Evolutionary conservation across 2,888 invertebrate species (phyloP).

Genomic region (Hetaerina titia): DNA sequence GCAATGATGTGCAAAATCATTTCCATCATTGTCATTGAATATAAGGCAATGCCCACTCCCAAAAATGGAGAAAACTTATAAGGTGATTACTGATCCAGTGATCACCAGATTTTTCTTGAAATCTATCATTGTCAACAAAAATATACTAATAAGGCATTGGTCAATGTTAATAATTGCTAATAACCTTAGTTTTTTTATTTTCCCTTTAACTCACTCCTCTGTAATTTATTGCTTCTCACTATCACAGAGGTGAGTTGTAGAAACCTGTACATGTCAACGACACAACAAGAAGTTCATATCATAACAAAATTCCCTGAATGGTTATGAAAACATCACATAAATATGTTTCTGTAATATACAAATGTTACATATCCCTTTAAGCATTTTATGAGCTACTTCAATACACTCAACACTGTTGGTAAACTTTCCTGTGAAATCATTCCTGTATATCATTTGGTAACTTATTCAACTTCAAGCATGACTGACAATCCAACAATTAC

Average conservation of each 20-base stretch:
- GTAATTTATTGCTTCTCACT: not conserved
- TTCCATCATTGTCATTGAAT: not conserved
- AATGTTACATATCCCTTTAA: not conserved
- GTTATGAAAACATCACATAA: not conserved
- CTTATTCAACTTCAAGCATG: not conserved
- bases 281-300: not conserved
- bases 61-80: not conserved
- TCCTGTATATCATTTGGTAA: not conserved
- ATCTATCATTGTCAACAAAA: not conserved
- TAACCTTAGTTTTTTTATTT: not conserved
- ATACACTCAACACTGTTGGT: not conserved
- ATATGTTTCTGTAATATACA: not conserved
- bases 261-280: not conserved
- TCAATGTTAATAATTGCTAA: not conserved
- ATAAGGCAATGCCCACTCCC: not conserved
- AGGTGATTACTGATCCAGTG: not conserved
- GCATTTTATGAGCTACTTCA: not conserved
- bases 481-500: not conserved
- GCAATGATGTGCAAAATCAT: not conserved
- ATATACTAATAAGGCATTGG: not conserved
- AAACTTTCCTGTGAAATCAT: not conserved
- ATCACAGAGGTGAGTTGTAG: not conserved
- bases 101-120: not conserved
- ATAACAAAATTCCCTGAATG: not conserved
- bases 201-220: too few species aligned